These are phyloP conservation scores for Furnarius figulus DNA, from an alignment of 2,113 vertebrate species.

Conservation along the genomic window DNA sequence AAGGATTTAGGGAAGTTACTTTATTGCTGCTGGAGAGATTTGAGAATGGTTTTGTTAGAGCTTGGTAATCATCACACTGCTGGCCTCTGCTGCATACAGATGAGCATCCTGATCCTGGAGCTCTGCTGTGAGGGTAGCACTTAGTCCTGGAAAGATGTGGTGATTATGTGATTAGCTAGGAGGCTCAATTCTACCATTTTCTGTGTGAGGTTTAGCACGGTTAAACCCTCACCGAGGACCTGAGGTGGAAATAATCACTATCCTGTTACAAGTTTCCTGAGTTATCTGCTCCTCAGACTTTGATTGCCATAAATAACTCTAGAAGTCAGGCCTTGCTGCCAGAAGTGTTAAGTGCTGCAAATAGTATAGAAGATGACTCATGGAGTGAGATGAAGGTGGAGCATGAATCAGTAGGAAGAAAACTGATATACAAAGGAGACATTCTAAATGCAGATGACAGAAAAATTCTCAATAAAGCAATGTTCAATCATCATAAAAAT, in stretches of 20 bases:
- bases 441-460: not conserved
- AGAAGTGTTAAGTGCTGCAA: conserved; percentile 50
- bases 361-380: conserved; percentile 58
- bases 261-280: not conserved
- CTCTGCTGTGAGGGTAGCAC: not conserved
- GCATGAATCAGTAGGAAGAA: conserved; percentile 47
- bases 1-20: not conserved
- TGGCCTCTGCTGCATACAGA: not conserved
- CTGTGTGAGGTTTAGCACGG: not conserved
- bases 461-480: conserved; percentile 8
- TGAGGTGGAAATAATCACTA: not conserved
- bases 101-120: not conserved
- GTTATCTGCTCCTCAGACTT: conserved; percentile 21
- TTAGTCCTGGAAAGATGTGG: not conserved
- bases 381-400: conserved; percentile 36
- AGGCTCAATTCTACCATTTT: not conserved
- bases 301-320: conserved; percentile 41
- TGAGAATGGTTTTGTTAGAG: not conserved
- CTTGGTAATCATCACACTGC: not conserved
- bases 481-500: conserved; percentile 14
- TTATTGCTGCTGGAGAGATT: not conserved
- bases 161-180: not conserved
- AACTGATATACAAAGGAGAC: conserved; percentile 30
- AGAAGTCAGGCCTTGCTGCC: not conserved
- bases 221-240: not conserved